Evolutionary conservation across 37 sponge, comb jelly and placozoan genomes (phyloP).

Genomic region (Bolinopsis microptera): DNA sequence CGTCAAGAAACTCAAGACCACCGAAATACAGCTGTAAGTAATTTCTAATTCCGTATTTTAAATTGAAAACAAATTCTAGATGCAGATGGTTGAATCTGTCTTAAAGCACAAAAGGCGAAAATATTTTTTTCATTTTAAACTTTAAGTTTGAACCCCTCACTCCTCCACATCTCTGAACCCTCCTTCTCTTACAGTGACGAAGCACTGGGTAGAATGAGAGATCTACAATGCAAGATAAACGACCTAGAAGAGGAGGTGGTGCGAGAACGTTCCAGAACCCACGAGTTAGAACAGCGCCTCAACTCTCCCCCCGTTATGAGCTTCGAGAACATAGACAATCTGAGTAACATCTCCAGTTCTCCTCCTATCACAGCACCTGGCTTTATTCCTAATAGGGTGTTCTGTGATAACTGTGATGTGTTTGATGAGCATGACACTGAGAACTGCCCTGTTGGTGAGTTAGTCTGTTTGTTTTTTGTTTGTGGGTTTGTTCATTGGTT

Average conservation of each 20-base stretch:
- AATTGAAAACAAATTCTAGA: no score
- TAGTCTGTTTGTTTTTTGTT: background rate
- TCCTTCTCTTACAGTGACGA: slow-evolving; percentile 41
- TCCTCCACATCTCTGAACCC: no score
- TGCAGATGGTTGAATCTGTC: no score
- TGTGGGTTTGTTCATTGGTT: background rate
- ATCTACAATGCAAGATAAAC: slow-evolving; percentile 46
- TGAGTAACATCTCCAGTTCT: slow-evolving; percentile 39
- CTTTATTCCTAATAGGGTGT: slow-evolving; percentile 78
- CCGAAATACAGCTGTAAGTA: slow-evolving; percentile 54
- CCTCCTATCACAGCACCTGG: background rate
- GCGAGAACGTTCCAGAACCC: background rate
- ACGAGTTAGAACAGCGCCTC: slow-evolving; percentile 19
- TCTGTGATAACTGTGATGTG: slow-evolving; percentile 96
- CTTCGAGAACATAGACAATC: slow-evolving; percentile 40
- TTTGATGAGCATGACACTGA: slow-evolving; percentile 97
- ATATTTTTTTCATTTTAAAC: no score
- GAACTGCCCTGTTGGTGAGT: slow-evolving; percentile 79
- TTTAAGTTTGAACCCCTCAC: no score
- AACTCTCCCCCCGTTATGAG: slow-evolving; percentile 59
- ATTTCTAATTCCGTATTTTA: no score
- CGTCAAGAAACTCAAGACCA: slow-evolving; percentile 24
- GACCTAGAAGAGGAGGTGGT: slow-evolving; percentile 65
- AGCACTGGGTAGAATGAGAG: slow-evolving; percentile 33
- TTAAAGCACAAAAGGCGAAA: no score